These are phyloP conservation scores for Agonopterix subpropinquella DNA, from an alignment of 2,888 invertebrate genomes.

Conservation along the genomic window DNA sequence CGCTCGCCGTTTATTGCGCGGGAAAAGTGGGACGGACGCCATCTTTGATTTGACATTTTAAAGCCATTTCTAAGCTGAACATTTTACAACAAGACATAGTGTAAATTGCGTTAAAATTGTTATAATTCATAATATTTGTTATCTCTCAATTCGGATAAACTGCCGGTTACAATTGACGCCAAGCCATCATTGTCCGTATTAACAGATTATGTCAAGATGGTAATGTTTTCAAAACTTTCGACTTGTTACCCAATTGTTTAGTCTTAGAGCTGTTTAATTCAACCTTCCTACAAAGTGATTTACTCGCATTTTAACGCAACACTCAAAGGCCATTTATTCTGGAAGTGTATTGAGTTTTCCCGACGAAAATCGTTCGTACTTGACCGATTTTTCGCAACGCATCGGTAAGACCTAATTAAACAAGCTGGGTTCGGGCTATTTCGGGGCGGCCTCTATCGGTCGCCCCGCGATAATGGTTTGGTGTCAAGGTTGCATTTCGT, in stretches of 20 bases:
- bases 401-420: conserved; percentile 54
- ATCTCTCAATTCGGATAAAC: too few relatives aligned
- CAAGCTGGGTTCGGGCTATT: conserved; percentile 50
- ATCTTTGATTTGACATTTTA: conserved; percentile 62
- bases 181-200: conserved; percentile 42
- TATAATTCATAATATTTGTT: too few relatives aligned
- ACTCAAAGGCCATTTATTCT: conserved; percentile 37
- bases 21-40: conserved; percentile 70
- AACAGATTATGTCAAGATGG: conserved; percentile 45
- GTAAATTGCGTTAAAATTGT: too few relatives aligned
- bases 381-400: conserved; percentile 64
- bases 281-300: conserved; percentile 14
- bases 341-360: conserved; percentile 46
- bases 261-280: conserved; percentile 24
- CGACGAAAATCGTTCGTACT: conserved; percentile 41
- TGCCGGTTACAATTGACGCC: conserved; percentile 40
- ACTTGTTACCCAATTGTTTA: conserved; percentile 35
- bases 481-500: conserved; percentile 69
- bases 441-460: conserved; percentile 62
- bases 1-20: conserved; percentile 58
- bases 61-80: conserved; percentile 21
- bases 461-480: conserved; percentile 61
- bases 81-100: too few relatives aligned
- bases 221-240: conserved; percentile 53
- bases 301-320: conserved; percentile 29